These are phyloP conservation scores for Panagrolaimus sp. DNA, from an alignment of 1,140 invertebrate genomes.

Conservation along the genomic window DNA sequence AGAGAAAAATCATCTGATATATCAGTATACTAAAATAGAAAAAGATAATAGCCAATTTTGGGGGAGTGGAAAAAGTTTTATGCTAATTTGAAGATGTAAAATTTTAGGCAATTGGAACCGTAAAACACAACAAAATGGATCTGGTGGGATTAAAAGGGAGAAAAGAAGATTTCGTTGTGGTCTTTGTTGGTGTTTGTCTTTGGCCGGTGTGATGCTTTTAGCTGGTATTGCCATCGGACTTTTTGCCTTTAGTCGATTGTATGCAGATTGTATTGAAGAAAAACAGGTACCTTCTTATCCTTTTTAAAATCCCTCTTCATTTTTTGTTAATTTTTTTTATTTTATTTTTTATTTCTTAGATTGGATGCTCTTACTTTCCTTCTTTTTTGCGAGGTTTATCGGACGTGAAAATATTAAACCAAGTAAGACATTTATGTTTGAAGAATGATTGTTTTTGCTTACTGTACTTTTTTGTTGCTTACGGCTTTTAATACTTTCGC, in stretches of 20 bases:
- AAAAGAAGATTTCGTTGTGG: constrained; percentile 4
- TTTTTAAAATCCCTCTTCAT: background rate
- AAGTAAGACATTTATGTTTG: too few relatives aligned
- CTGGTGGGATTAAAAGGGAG: constrained; percentile 1
- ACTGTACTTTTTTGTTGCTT: background rate
- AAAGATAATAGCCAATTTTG: background rate
- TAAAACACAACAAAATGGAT: constrained; percentile 9
- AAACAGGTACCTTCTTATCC: background rate
- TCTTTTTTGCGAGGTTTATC: too few relatives aligned
- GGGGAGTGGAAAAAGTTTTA: too few relatives aligned
- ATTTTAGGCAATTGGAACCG: constrained; percentile 23
- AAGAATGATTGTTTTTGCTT: too few relatives aligned
- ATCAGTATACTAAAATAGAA: too few relatives aligned
- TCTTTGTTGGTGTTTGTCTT: constrained; percentile 9
- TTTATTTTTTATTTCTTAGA: background rate
- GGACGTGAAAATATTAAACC: too few relatives aligned
- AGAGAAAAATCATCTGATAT: too few relatives aligned
- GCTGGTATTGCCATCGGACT: background rate
- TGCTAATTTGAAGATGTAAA: background rate
- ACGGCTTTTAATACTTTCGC: background rate
- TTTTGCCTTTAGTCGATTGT: background rate
- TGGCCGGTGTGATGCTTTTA: background rate
- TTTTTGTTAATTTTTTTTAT: background rate
- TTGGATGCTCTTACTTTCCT: too few relatives aligned
- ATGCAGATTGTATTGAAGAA: constrained; percentile 10